Conservation (phyloP, 1,140 invertebrate genomes). For the Venturia canescens region DNA sequence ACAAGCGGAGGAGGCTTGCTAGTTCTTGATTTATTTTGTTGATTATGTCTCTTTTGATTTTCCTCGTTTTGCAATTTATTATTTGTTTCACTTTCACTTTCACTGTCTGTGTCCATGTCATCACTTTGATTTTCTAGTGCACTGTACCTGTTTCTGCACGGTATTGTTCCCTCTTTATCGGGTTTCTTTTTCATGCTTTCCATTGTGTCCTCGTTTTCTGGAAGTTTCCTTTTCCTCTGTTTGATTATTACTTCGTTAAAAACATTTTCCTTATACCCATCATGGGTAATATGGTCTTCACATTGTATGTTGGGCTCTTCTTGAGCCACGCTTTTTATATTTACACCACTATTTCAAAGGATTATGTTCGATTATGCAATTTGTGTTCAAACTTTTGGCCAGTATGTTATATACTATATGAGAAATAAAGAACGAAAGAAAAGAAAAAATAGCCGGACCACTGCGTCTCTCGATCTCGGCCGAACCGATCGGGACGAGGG, state of each 20-base stretch:
- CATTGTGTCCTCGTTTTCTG: neutral
- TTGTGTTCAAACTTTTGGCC: too few relatives aligned
- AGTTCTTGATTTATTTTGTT: conserved; percentile 26
- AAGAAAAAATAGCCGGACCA: too few relatives aligned
- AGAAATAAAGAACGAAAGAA: too few relatives aligned
- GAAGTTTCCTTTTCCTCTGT: too few relatives aligned
- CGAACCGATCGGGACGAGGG: too few relatives aligned
- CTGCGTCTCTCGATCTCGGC: too few relatives aligned
- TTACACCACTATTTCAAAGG: too few relatives aligned
- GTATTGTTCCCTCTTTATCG: neutral
- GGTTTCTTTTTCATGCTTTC: neutral
- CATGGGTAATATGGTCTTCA: neutral
- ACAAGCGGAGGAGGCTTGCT: conserved; percentile 24
- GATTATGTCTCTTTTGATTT: neutral
- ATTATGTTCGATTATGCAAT: too few relatives aligned
- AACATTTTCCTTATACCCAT: neutral
- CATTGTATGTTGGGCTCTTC: neutral
- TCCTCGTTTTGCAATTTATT: neutral
- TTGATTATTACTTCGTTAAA: neutral
- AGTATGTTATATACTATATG: too few relatives aligned
- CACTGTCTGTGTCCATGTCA: neutral
- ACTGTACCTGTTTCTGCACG: neutral
- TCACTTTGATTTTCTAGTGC: neutral
- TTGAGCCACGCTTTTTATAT: neutral
- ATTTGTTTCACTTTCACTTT: conserved; percentile 19